Conservation (phyloP, 2,888 invertebrate species). For the Autographa pulchrina region DNA sequence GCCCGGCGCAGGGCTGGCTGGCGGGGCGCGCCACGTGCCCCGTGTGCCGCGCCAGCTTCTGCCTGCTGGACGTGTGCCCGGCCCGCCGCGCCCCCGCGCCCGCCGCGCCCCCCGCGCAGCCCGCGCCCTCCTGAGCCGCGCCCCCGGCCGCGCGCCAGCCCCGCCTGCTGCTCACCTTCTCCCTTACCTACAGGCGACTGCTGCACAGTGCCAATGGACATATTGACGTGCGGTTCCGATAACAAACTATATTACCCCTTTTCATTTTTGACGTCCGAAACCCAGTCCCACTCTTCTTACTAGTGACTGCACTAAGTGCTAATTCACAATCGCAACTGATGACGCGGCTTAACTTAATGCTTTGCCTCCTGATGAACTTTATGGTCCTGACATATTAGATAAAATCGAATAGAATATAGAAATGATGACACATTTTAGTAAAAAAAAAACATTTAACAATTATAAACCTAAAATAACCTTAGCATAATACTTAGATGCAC, state of each 20-base stretch:
- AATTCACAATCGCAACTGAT: neutral
- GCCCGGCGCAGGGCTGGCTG: constrained; percentile 93
- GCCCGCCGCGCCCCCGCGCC: constrained; percentile 53
- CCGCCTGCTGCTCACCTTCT: constrained; percentile 21
- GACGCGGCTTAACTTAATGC: neutral
- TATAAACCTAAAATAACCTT: neutral
- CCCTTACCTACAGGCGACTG: constrained; percentile 16
- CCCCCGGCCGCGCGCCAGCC: constrained; percentile 10
- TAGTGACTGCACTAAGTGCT: neutral
- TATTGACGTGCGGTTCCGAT: neutral
- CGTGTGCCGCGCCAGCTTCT: constrained; percentile 95
- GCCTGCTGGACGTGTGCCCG: constrained; percentile 94
- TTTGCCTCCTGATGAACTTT: constrained; percentile 1
- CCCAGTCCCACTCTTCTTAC: neutral
- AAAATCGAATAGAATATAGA: neutral
- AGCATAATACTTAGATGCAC: neutral
- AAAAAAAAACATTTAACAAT: neutral
- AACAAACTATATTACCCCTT: neutral
- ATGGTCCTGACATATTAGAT: neutral
- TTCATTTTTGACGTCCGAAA: neutral
- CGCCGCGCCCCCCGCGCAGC: neutral
- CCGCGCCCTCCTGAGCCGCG: constrained; percentile 30
- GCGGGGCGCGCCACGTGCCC: constrained; percentile 96
- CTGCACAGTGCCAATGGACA: neutral
- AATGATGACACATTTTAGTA: too few species aligned